Percentiles rank a stretch among this genome's conserved stretches.
Conservation (phyloP, 2,888 invertebrate species). For the Luffia ferchaultella region DNA sequence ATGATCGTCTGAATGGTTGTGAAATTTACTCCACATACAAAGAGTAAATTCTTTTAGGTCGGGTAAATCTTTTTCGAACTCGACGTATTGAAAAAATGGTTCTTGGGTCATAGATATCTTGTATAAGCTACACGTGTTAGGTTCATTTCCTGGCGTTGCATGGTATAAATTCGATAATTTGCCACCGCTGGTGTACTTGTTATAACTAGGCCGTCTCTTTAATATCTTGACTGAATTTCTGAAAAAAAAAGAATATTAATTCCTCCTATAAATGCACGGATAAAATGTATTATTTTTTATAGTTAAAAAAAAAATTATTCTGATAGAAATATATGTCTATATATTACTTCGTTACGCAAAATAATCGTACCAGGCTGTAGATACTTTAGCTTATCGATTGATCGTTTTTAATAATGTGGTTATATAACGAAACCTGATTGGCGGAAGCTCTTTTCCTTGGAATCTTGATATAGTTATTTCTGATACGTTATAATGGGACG, state of each 20-base stretch:
- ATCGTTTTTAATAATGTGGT: too few species aligned
- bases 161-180: conserved; percentile 23
- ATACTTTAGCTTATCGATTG: too few species aligned
- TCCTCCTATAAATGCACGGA: conserved; percentile 8
- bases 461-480: too few species aligned
- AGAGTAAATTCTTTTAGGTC: conserved; percentile 84
- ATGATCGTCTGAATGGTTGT: conserved; percentile 84
- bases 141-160: conserved; percentile 23
- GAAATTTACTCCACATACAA: conserved; percentile 84
- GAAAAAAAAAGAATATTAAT: conserved; percentile 19
- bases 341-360: too few species aligned
- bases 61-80: conserved; percentile 76
- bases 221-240: conserved; percentile 40
- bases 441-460: too few species aligned
- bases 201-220: conserved; percentile 32
- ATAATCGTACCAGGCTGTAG: too few species aligned
- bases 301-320: too few species aligned
- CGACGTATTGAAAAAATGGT: conserved; percentile 74
- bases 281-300: too few species aligned
- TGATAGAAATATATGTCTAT: too few species aligned
- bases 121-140: conserved; percentile 72
- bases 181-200: conserved; percentile 18
- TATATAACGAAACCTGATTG: too few species aligned
- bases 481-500: too few species aligned
- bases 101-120: conserved; percentile 76